Percentiles rank a stretch among this genome's conserved stretches.
phyloP scores from a whole-genome alignment of 1,140 invertebrate species.

The Holcopasites calliopsidis region DNA sequence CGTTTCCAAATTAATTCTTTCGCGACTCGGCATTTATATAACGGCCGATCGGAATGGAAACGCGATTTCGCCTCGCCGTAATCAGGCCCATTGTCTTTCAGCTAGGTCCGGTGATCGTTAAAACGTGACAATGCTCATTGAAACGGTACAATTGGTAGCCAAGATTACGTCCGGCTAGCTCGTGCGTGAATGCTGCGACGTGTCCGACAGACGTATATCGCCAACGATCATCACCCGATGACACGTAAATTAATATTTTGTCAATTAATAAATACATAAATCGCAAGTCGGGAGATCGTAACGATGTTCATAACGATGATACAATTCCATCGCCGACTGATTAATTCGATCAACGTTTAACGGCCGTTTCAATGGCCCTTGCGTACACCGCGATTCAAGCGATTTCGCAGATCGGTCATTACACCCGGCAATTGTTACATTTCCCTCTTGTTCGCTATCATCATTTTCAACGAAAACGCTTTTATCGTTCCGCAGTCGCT shows the following conservation, averaged over 20 bases:
- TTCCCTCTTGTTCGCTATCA: not conserved
- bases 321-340: not conserved
- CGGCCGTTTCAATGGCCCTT: constrained; percentile 10
- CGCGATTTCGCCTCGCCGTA: constrained; percentile 14
- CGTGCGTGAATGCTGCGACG: not conserved
- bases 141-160: constrained; percentile 47
- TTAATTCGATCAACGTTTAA: constrained; percentile 15
- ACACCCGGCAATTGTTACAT: not conserved
- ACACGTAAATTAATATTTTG: constrained; percentile 19
- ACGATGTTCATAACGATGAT: not conserved
- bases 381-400: not conserved
- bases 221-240: not conserved
- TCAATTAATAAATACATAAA: constrained; percentile 36
- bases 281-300: not conserved
- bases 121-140: constrained; percentile 42
- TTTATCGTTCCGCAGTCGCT: not conserved
- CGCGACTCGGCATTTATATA: not conserved
- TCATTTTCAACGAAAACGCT: not conserved
- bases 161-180: constrained; percentile 2
- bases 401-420: constrained; percentile 9
- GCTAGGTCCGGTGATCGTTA: constrained; percentile 9
- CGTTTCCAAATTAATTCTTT: not conserved
- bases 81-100: constrained; percentile 32
- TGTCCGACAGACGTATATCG: not conserved
- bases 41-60: not conserved